Conservation (phyloP, 2,888 invertebrate genomes). For the Tetanocera ferruginea region DNA sequence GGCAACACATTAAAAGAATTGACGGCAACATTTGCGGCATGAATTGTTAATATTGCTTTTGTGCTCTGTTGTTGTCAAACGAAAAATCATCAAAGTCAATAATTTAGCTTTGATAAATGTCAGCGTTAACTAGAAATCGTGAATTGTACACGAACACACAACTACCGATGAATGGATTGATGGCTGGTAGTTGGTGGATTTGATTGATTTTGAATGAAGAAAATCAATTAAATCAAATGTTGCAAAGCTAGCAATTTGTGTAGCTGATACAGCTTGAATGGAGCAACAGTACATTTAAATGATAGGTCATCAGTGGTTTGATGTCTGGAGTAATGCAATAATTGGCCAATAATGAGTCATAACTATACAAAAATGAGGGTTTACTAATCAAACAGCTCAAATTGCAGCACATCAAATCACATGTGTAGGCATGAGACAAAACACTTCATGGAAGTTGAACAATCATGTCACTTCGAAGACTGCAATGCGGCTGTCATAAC, state of each 20-base stretch:
- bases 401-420: neutral
- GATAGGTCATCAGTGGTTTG: neutral
- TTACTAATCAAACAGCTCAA: neutral
- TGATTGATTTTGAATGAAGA: constrained; percentile 51
- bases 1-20: constrained; percentile 17
- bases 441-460: neutral
- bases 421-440: neutral
- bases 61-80: constrained; percentile 24
- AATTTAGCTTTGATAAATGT: constrained; percentile 51
- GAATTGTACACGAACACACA: neutral
- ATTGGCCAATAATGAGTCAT: neutral
- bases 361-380: neutral
- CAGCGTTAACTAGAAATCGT: constrained; percentile 34
- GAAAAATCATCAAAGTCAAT: constrained; percentile 40
- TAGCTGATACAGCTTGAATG: neutral
- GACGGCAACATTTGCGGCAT: constrained; percentile 32
- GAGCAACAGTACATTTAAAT: neutral
- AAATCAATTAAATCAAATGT: constrained; percentile 51
- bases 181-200: neutral
- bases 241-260: constrained; percentile 2
- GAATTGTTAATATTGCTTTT: constrained; percentile 32
- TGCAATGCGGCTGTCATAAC: no score
- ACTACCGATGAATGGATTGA: neutral
- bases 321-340: neutral
- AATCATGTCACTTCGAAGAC: no score